A percentile compares a stretch with the other conserved stretches of the same genome.
Conservation (phyloP, 2,888 invertebrate species). For the Melipona bicolor region DNA sequence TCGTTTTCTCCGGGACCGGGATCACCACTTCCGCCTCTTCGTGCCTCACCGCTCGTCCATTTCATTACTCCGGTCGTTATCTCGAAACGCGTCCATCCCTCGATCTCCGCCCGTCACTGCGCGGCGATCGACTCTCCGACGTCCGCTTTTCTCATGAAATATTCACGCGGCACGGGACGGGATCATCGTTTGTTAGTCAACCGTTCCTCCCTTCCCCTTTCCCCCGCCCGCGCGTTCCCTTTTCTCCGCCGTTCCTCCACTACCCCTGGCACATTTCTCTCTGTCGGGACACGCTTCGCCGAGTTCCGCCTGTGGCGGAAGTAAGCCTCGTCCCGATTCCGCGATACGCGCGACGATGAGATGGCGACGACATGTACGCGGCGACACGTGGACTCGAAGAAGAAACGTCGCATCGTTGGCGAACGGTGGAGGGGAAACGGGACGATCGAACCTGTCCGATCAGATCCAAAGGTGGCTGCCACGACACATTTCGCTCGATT, state of each 20-base stretch:
- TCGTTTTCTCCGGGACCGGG: background rate
- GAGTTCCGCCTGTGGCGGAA: conserved; percentile 12
- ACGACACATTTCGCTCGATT: background rate
- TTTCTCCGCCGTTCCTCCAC: conserved; percentile 25
- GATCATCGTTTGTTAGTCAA: conserved; percentile 79
- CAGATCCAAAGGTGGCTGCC: background rate
- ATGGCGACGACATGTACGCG: background rate
- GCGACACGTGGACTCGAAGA: background rate
- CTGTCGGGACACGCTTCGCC: background rate
- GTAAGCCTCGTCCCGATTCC: conserved; percentile 17
- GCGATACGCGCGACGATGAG: background rate
- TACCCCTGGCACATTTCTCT: conserved; percentile 60
- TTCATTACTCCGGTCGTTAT: conserved; percentile 27
- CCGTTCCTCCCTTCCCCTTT: conserved; percentile 49
- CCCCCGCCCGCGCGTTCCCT: conserved; percentile 26
- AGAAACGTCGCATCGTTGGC: background rate
- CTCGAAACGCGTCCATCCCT: conserved; percentile 36
- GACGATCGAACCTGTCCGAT: background rate
- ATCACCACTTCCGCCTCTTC: conserved; percentile 34
- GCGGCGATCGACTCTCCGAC: conserved; percentile 33
- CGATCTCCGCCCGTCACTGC: conserved; percentile 27
- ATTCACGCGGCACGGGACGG: conserved; percentile 76
- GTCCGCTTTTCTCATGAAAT: conserved; percentile 77
- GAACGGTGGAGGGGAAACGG: background rate
- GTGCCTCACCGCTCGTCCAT: conserved; percentile 12